Base-by-base conservation (phyloP, 2,113 vertebrate species). In the Sphaerodactylus townsendi region DNA sequence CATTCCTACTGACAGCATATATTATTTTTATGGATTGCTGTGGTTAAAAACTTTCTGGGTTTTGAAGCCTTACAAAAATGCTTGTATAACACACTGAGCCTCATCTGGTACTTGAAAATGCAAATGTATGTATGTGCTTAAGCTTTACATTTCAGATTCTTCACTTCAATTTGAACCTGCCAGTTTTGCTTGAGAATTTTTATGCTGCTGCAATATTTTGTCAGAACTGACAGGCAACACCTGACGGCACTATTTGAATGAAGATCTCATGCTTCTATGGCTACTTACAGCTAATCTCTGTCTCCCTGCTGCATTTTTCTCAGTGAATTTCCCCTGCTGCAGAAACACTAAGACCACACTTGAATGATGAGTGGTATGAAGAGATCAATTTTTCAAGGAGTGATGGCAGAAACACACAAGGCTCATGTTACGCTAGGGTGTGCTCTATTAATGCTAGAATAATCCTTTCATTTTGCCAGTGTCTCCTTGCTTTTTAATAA, bases 251-350 rank as follows among this genome's bases (percentile, higher is more conserved):
- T 7, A 77, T 7, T 39, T 85, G 50, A 15, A 64, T 73, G 76
- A 11, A 72, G 56, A 77, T 79, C 23, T 68, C 50, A 77, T 90
- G 87, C 81, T n/a, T 84, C 28, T 74, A 81, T 5, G 53, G 13
- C 39, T 14, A 70, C 25, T 80, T 66, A 71, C 15, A 59, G 11
- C 6, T 39, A 46, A 71, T 79, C 84, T 89, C 35, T 30, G 65
- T 70, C 1, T 53, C 72, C n/a, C 65, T 53, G 25, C 11, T 86
- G 6, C 1, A 33, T 15, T 41, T 19, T 0, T 0, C 2, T 15
- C 77, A 5, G 23, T 81, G 66, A 79, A 86, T 44, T 28, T 10
- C 39, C 68, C 76, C 10, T 79, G n/a, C 44, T 41, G 13, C 3
- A 41, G 83, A 88, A 84, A 10, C 1, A 56, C 2, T 68, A 28